phyloP scores from a whole-genome alignment of 2,888 invertebrate species.

The Yponomeuta cagnagella region DNA sequence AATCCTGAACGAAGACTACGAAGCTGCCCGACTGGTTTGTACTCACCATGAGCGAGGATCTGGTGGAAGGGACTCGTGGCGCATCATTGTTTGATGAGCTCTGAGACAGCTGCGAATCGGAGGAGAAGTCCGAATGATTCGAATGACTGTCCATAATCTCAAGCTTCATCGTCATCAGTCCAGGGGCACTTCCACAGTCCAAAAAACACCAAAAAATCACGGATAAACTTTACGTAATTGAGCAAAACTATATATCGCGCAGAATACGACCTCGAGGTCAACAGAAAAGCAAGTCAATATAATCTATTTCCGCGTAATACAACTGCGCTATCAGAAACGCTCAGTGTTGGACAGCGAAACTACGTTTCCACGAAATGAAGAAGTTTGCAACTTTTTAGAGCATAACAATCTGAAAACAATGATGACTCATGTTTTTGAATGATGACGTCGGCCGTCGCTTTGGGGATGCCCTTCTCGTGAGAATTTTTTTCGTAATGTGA shows the following conservation, averaged over 20 bases:
- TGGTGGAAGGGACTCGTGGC: constrained; percentile 48
- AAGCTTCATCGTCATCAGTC: constrained; percentile 75
- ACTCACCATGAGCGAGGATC: constrained; percentile 28
- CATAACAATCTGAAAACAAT: constrained; percentile 36
- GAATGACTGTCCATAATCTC: constrained; percentile 77
- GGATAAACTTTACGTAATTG: constrained; percentile 40
- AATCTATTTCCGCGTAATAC: constrained; percentile 27
- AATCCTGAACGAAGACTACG: neutral
- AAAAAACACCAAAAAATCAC: constrained; percentile 15
- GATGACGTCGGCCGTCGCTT: constrained; percentile 58
- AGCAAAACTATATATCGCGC: constrained; percentile 21
- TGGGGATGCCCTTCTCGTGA: constrained; percentile 71
- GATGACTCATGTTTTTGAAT: constrained; percentile 61
- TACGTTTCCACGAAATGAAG: constrained; percentile 16
- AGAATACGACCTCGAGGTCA: constrained; percentile 29
- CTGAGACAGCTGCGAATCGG: constrained; percentile 77
- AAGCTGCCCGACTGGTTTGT: neutral
- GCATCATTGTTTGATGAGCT: constrained; percentile 72
- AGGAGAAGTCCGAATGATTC: constrained; percentile 77
- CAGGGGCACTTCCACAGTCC: constrained; percentile 26
- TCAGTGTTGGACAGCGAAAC: constrained; percentile 16
- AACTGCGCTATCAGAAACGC: constrained; percentile 15
- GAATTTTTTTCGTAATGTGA: constrained; percentile 37
- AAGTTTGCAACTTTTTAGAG: constrained; percentile 20
- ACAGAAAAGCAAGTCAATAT: constrained; percentile 26